Evolutionary conservation across 2,113 vertebrate species (phyloP), one percentile per base, ranked within the genome.

Genomic region (Brachirus orientalis): DNA sequence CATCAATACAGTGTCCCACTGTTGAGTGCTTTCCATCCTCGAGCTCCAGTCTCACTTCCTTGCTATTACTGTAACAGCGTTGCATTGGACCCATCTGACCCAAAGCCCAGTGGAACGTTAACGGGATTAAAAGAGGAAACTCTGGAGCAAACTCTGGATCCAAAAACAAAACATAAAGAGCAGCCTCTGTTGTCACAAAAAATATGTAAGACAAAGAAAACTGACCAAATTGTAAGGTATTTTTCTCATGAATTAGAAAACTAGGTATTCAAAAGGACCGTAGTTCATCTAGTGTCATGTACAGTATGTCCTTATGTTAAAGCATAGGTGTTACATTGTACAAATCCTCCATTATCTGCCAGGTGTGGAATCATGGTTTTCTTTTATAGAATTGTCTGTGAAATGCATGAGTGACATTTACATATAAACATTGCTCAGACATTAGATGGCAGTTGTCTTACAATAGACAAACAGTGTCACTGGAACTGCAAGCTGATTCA

Each of bases 51-150:
- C 86, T 87, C 60, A 35, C 70, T 66, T 64, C 33, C 47, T 72
- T 82, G 87, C 90, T 88, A 91, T 86, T n/a, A n/a, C n/a, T n/a
- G n/a, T 86, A 89, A 75, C 88, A 90, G 86, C 71, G 45, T 56
- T 53, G 72, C 54, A 73, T 70, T 82, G 80, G 86, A 82, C 80
- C 60, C 71, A 69, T 86, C 74, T 52, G 72, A 86, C 72, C 68
- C 63, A 66, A 60, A 70, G 6, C 78, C 72, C 74, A 65, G 48
- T 54, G 65, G 56, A 82, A 80, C 72, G 22, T 78, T 51, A 65
- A 69, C 75, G 66, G 71, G 65, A 69, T 69, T 77, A 56, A 64
- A 58, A 61, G 37, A 14, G 52, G 51, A 16, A 75, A 48, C 40
- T 72, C 77, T 65, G 41, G 0, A 14, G 52, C 54, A 16, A 75